Percentiles rank a stretch among this genome's conserved stretches.
Conservation (phyloP, 1,140 invertebrate genomes). For the Drosophila grimshawi region DNA sequence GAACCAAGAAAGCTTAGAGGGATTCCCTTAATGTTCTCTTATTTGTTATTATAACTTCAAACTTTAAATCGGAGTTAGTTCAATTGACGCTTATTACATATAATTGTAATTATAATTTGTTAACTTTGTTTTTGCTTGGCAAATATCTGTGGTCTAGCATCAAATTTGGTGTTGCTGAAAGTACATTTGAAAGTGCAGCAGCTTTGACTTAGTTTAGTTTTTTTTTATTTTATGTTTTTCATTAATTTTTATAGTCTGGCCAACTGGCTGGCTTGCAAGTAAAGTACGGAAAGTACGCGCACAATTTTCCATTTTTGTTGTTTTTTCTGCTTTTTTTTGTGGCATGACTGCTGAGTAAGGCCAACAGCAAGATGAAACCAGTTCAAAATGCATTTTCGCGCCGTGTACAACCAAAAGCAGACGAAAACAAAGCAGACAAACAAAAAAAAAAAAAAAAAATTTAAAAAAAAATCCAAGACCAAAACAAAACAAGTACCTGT, state of each 20-base stretch:
- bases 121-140: too few relatives aligned
- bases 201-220: neutral
- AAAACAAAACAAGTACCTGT: conserved; percentile 5
- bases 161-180: neutral
- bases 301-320: conserved; percentile 34
- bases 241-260: conserved; percentile 60
- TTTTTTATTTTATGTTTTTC: conserved; percentile 30
- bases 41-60: too few relatives aligned
- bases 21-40: too few relatives aligned
- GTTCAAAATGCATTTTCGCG: conserved; percentile 47
- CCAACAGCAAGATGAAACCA: conserved; percentile 50
- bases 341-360: neutral
- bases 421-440: neutral
- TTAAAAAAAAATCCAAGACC: too few relatives aligned
- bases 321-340: conserved; percentile 26
- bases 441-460: conserved; percentile 1
- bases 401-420: conserved; percentile 16
- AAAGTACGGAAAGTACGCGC: conserved; percentile 21
- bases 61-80: too few relatives aligned
- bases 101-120: too few relatives aligned
- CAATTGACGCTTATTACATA: too few relatives aligned
- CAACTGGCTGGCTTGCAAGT: conserved; percentile 12
- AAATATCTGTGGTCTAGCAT: too few relatives aligned
- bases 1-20: too few relatives aligned
- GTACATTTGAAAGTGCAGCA: conserved; percentile 20